phyloP scores from a whole-genome alignment of 2,888 invertebrate species.

The Pandemis cinnamomeana region DNA sequence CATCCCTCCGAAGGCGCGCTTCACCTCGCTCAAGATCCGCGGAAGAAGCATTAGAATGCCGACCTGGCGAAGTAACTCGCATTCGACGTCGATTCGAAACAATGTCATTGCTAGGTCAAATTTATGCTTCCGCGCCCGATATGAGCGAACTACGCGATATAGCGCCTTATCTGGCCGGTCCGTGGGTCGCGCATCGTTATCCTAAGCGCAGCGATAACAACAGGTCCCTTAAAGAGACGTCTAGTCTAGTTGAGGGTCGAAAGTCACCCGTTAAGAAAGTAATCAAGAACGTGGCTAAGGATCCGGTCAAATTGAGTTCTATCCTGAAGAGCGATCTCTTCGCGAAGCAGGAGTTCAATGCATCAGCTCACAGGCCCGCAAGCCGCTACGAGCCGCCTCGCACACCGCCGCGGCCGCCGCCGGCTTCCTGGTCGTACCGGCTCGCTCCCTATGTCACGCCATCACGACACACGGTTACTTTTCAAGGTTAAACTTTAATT shows the following conservation, averaged over 20 bases:
- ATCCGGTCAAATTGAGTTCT: conserved; percentile 78
- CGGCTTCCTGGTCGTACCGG: conserved; percentile 74
- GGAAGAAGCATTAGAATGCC: conserved; percentile 80
- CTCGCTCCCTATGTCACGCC: conserved; percentile 79
- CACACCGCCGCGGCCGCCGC: conserved; percentile 81
- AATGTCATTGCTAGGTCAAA: conserved; percentile 89
- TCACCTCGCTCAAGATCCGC: conserved; percentile 79
- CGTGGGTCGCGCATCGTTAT: conserved; percentile 92
- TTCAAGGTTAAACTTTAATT: conserved; percentile 86
- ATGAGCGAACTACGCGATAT: conserved; percentile 90
- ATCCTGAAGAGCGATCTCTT: conserved; percentile 82
- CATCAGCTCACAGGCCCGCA: conserved; percentile 89
- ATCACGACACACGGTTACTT: conserved; percentile 88
- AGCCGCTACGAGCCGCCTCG: conserved; percentile 90
- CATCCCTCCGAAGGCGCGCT: conserved; percentile 84
- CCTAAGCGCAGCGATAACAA: conserved; percentile 89
- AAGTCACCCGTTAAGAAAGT: conserved; percentile 74
- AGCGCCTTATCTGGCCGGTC: conserved; percentile 90
- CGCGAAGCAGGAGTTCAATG: conserved; percentile 89
- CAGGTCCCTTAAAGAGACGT: conserved; percentile 83
- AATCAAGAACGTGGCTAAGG: conserved; percentile 68
- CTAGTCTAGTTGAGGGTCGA: conserved; percentile 59
- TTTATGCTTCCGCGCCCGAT: conserved; percentile 92
- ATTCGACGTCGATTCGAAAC: conserved; percentile 89
- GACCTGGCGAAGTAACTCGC: conserved; percentile 88